Percentiles rank a stretch among this genome's conserved stretches.
These are phyloP conservation scores for Halichondria panicea DNA, from an alignment of 37 sponge, comb jelly and placozoan species.

Conservation along the genomic window DNA sequence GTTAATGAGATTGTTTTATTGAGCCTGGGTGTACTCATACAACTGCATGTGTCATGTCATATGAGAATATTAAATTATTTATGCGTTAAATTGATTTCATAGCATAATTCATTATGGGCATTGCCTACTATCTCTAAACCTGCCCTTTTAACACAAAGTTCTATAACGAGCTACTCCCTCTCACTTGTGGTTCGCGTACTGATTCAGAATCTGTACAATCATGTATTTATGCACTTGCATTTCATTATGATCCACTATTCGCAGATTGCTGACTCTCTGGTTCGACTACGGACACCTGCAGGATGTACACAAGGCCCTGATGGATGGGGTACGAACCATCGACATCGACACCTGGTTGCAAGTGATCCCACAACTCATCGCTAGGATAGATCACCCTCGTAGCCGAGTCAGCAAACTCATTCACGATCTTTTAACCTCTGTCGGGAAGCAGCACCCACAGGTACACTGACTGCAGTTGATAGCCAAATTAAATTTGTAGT, in stretches of 20 bases:
- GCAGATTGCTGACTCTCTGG: conserved; percentile 93
- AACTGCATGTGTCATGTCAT: too few relatives aligned
- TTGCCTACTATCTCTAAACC: too few relatives aligned
- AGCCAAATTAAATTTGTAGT: not conserved
- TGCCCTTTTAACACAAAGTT: too few relatives aligned
- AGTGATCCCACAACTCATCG: conserved; percentile 98
- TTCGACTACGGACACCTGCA: conserved; percentile 85
- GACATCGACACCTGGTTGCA: conserved; percentile 96
- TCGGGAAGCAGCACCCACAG: conserved; percentile 98
- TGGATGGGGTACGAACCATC: conserved; percentile 86
- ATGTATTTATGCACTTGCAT: too few relatives aligned
- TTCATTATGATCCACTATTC: not conserved
- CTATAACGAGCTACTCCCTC: too few relatives aligned
- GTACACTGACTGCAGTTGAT: conserved; percentile 17
- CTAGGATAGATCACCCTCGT: conserved; percentile 93
- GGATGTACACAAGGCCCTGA: conserved; percentile 78
- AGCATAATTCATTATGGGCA: too few relatives aligned
- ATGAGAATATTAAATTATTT: too few relatives aligned
- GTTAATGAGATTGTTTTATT: too few relatives aligned
- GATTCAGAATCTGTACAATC: too few relatives aligned
- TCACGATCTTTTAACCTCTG: conserved; percentile 88
- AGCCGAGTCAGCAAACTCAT: conserved; percentile 82
- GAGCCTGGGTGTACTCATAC: too few relatives aligned
- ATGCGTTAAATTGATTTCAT: too few relatives aligned
- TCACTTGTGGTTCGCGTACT: too few relatives aligned